A percentile compares a stretch with the other conserved stretches of the same genome.
Conservation (phyloP, 2,113 vertebrate genomes). For the Mus spicilegus region DNA sequence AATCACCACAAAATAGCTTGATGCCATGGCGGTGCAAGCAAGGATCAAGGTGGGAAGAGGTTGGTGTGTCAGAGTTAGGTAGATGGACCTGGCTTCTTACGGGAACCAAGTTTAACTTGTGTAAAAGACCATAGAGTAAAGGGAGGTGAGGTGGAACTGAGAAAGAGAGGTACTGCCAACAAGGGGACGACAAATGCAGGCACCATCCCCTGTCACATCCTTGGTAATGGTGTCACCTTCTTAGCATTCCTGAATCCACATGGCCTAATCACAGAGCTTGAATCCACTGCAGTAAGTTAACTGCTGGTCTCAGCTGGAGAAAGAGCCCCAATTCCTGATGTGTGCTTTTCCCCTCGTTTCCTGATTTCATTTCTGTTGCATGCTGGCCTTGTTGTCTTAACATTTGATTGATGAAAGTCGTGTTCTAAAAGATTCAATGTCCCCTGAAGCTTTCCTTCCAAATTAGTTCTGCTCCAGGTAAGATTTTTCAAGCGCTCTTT, state of each 20-base stretch:
- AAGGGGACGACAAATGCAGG: neutral
- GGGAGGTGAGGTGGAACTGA: too few species aligned
- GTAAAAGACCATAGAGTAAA: neutral
- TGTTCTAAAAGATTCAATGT: neutral
- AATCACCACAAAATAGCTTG: neutral
- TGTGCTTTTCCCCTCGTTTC: neutral
- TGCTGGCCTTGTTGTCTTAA: neutral
- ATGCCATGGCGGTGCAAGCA: neutral
- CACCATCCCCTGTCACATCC: neutral
- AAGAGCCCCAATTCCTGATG: neutral
- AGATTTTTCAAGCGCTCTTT: neutral
- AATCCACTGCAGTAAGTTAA: neutral
- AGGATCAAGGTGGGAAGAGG: neutral
- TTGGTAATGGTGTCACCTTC: neutral
- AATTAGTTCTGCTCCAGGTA: neutral
- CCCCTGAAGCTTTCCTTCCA: neutral
- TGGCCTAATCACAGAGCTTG: neutral
- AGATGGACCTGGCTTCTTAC: neutral
- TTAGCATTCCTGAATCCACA: neutral
- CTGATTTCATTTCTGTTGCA: neutral
- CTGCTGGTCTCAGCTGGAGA: neutral
- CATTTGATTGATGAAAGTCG: neutral
- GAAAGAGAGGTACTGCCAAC: accelerated
- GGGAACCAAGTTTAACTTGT: neutral
- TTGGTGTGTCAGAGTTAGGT: neutral